These are phyloP conservation scores for Cheilosia pagana DNA, from an alignment of 2,888 invertebrate genomes.

Conservation along the genomic window DNA sequence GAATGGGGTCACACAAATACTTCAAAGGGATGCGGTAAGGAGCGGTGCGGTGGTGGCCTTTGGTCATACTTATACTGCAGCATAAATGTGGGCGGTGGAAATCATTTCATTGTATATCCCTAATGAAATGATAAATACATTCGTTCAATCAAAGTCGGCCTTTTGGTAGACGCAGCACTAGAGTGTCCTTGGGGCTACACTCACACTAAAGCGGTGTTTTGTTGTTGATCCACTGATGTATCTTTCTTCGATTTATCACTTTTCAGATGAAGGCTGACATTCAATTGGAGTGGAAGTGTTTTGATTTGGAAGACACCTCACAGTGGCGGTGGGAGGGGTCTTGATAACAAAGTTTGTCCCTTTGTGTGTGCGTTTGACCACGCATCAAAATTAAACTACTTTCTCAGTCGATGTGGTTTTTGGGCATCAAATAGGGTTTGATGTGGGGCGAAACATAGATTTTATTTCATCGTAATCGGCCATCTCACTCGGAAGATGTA, in stretches of 20 bases:
- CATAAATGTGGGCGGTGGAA: background rate
- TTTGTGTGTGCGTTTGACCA: too few species aligned
- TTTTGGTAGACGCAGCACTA: conserved; percentile 9
- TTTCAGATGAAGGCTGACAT: background rate
- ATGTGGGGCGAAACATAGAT: too few species aligned
- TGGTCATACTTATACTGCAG: background rate
- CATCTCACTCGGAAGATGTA: too few species aligned
- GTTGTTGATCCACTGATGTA: conserved; percentile 23
- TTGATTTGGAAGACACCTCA: background rate
- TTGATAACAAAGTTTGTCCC: background rate
- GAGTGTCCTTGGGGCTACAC: conserved; percentile 24
- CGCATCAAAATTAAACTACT: too few species aligned
- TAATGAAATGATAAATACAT: conserved; percentile 60
- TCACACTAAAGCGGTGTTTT: too few species aligned
- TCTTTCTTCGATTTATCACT: conserved; percentile 51
- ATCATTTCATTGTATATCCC: conserved; percentile 32
- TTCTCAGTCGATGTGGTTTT: too few species aligned
- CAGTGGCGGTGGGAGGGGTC: background rate
- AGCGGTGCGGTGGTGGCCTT: background rate
- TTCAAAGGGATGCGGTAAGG: background rate
- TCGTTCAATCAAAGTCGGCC: conserved; percentile 61
- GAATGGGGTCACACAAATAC: conserved; percentile 28
- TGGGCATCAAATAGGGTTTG: too few species aligned
- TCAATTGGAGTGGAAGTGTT: conserved; percentile 4
- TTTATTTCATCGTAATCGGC: too few species aligned